Conservation (phyloP, 2,113 vertebrate species). For the Xenopus laevis region DNA sequence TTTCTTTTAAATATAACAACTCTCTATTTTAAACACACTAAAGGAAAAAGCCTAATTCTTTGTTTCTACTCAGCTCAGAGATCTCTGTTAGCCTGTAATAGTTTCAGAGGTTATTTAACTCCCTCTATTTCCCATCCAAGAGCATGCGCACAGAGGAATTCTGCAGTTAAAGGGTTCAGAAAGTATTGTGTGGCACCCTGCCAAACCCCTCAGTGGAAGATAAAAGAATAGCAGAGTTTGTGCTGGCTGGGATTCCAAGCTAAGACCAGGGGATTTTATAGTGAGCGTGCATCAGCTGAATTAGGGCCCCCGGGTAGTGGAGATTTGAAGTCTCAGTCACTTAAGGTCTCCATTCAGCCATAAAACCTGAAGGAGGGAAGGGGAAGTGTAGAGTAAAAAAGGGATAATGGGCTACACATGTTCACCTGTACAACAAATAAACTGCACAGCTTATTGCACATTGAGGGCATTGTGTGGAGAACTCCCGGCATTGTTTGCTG, state of each 20-base stretch:
- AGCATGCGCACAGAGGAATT: background rate
- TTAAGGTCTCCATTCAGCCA: slow-evolving; percentile 40
- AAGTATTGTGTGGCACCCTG: slow-evolving; percentile 37
- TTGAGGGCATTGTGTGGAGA: background rate
- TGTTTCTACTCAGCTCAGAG: too few species aligned
- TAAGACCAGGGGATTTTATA: slow-evolving; percentile 35
- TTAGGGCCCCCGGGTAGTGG: slow-evolving; percentile 39
- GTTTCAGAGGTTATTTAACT: background rate
- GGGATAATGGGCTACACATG: slow-evolving; percentile 12
- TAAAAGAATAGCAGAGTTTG: slow-evolving; percentile 40
- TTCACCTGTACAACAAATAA: slow-evolving; percentile 33
- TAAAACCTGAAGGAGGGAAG: slow-evolving; percentile 22
- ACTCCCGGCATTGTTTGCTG: background rate
- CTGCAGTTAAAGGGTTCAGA: slow-evolving; percentile 5
- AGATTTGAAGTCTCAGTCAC: slow-evolving; percentile 44
- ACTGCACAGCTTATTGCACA: background rate
- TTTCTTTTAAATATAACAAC: too few species aligned
- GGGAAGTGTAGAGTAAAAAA: slow-evolving; percentile 4
- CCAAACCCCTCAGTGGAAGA: slow-evolving; percentile 30
- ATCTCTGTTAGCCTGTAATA: too few species aligned
- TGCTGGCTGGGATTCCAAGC: slow-evolving; percentile 32
- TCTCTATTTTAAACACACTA: too few species aligned
- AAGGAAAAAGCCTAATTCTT: too few species aligned
- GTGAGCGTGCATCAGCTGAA: slow-evolving; percentile 35
- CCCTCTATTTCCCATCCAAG: background rate